Base-by-base conservation (phyloP, 2,797 vertebrate species). In the Galaxias olidus region DNA sequence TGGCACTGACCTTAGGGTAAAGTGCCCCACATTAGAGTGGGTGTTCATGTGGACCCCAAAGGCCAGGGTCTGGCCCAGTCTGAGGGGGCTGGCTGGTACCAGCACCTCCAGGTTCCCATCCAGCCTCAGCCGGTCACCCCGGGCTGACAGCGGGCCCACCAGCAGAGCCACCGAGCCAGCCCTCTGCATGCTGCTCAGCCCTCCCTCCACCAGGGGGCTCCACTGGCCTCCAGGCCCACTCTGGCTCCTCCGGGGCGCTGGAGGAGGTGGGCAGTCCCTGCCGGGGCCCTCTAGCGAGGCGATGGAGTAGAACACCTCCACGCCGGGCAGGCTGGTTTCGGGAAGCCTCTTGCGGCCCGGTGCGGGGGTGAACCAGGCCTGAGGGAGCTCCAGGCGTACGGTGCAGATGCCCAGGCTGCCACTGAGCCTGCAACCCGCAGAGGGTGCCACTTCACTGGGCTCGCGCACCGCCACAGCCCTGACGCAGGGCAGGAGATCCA, bases 331-430 rank as follows among this genome's bases (percentile, higher is more conserved):
- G 72, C 92, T 81, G 60, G 85, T 61, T 45, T 91, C 83, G 1
- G 84, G 76, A 4, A 85, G 84, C 66, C 89, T 82, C 70, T 90
- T 92, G 76, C 93, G 91, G 71, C 89, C 89, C 13, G 91, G 88
- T 43, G 42, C 90, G 20, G 93, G 89, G 67, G 86, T 89, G 87
- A 99, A 97, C 97, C 97, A 99, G 82, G 88, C 89, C 0, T 91
- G 85, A 19, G 94, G 91, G 54, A 98, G 89, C 72, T 95, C 94
- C 87, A 99, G 77, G 77, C 95, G 94, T 0, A 93, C 94, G n/a
- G 98, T 94, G n/a, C 97, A 98, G 83, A 98, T 90, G 49, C 96
- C 96, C 1, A 94, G 86, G 69, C 89, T 87, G 46, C 96, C 95
- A 65, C 90, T 77, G 69, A 98, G 87, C 9, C 93, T 91, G 57